Percentiles rank a stretch among this genome's conserved stretches.
Conservation (phyloP, 2,888 invertebrate genomes). For the Papilio protenor region DNA sequence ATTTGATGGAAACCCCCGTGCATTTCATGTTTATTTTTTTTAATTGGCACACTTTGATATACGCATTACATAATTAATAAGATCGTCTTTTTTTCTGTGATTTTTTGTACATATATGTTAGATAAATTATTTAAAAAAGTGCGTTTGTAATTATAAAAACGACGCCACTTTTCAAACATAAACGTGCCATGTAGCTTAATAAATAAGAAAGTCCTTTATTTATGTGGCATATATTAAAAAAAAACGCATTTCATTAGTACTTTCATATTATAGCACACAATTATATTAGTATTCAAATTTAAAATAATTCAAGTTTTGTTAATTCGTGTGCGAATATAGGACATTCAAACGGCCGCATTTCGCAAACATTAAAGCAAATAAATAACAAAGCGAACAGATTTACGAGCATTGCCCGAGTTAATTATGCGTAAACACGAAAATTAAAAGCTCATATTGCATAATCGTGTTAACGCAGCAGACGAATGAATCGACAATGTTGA, state of each 20-base stretch:
- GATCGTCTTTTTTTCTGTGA: not conserved
- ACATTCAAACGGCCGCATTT: conserved; percentile 28
- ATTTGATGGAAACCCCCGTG: conserved; percentile 15
- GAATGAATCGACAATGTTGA: not conserved
- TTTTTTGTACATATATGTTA: too few species aligned
- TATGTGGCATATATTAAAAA: too few species aligned
- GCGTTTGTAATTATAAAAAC: not conserved
- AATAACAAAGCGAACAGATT: conserved; percentile 35
- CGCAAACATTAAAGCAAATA: conserved; percentile 25
- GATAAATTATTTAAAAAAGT: too few species aligned
- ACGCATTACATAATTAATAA: not conserved
- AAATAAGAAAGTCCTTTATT: too few species aligned
- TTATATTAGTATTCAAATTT: conserved; percentile 9
- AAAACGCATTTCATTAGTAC: not conserved
- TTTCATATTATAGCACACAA: not conserved
- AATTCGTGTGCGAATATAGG: not conserved
- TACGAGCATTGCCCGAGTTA: conserved; percentile 29
- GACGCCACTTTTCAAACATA: too few species aligned
- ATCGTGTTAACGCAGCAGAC: conserved; percentile 27
- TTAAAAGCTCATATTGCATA: conserved; percentile 39
- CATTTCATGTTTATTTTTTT: conserved; percentile 15
- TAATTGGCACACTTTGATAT: conserved; percentile 9
- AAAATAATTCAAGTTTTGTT: conserved; percentile 15
- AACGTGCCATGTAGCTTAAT: too few species aligned
- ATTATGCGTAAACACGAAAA: conserved; percentile 43